Evolutionary conservation across 2,888 invertebrate species (phyloP), one percentile per base, ranked within the genome.

Genomic region (Seira sanloemensis): DNA sequence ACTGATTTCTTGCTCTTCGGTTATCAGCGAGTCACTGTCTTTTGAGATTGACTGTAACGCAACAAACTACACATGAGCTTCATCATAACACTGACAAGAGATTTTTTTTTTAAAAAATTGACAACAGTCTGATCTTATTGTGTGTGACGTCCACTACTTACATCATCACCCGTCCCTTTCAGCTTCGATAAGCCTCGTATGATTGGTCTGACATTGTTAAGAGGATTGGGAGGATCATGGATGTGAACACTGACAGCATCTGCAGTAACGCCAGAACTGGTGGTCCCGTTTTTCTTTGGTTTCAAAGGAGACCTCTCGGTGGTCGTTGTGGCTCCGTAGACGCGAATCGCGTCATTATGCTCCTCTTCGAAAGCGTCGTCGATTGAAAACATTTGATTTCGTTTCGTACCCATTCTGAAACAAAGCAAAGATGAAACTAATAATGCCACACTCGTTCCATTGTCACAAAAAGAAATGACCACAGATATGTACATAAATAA

Each of bases 291-390:
- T 92, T 91, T 87, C 90, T 93, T 92, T 76, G 93, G 92, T 88
- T 93, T 93, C 90, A 94, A 92, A 90, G 95, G 94, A 87, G 94
- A 94, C 90, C 94, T 93, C 91, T 95, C 94, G 71, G 94, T 95
- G 1, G 89, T 89, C n/a, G 89, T 89, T 4, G 91, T 90, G 73
- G 95, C 94, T 71, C 96, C 96, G 91, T 96, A 96, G 68, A 96
- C 95, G 90, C 95, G 94, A 90, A 96, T 94, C 78, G 95, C 95
- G 91, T 96, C 96, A 90, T 96, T 96, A 68, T 95, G 95, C 91
- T 96, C 96, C 91, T 96, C 96, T 90, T 96, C 96, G 90, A 96
- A 96, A 16, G 96, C 96, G 91, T 96, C 96, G 91, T 96, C 96
- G 90, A 96, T 96, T 73, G 95, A 95, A 92, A 96, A 96, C 86